Evolutionary conservation across 2,888 invertebrate species (phyloP).

Genomic region (Cerceris rybyensis): DNA sequence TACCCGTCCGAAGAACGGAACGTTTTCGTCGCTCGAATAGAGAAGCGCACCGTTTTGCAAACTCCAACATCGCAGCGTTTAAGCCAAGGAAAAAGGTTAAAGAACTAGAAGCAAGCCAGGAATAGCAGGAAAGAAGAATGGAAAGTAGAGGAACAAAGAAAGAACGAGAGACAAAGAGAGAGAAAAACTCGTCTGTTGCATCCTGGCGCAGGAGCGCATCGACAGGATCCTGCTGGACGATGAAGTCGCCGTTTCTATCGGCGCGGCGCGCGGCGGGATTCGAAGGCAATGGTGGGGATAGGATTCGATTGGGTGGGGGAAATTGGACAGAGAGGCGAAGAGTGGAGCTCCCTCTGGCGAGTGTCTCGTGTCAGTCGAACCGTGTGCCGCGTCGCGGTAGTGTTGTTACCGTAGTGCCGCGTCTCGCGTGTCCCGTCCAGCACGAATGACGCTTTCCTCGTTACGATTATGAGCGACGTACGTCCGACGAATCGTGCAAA

Average conservation of each 20-base stretch:
- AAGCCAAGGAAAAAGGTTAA: background rate
- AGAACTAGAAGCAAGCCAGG: background rate
- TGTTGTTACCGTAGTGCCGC: conserved; percentile 59
- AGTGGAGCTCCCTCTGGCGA: conserved; percentile 75
- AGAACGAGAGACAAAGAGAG: conserved; percentile 24
- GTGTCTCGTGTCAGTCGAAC: conserved; percentile 75
- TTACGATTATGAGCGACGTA: conserved; percentile 52
- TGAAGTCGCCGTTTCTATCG: conserved; percentile 30
- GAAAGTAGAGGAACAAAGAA: background rate
- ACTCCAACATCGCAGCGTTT: background rate
- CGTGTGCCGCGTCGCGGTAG: conserved; percentile 78
- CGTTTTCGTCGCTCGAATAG: background rate
- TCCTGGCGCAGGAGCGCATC: conserved; percentile 56
- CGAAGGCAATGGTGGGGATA: conserved; percentile 20
- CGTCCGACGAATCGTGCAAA: conserved; percentile 39
- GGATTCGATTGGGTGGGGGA: conserved; percentile 23
- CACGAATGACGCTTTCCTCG: conserved; percentile 52
- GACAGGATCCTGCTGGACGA: conserved; percentile 49
- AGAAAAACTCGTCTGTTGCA: conserved; percentile 54
- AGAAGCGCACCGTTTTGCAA: background rate
- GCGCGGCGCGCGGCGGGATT: conserved; percentile 17
- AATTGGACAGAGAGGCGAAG: conserved; percentile 47
- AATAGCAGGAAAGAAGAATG: background rate
- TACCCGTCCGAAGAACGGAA: background rate
- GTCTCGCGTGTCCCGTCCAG: conserved; percentile 54